These are phyloP conservation scores for Perca schrenkii DNA, from an alignment of 2,113 vertebrate genomes.

Conservation along the genomic window DNA sequence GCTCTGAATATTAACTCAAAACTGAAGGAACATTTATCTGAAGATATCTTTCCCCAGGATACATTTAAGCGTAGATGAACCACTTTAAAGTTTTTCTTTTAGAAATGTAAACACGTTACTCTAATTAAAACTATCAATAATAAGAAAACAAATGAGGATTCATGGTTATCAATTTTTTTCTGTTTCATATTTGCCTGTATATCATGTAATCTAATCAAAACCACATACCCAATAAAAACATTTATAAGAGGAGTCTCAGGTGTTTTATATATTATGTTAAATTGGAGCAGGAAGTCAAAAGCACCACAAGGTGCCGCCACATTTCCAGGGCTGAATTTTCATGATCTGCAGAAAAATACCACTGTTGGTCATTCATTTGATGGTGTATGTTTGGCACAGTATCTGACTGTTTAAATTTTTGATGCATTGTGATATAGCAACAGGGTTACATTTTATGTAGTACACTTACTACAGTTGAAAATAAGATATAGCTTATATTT, in stretches of 20 bases:
- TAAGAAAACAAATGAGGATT: neutral
- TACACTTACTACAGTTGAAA: neutral
- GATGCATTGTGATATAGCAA: neutral
- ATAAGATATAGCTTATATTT: neutral
- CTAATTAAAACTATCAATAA: neutral
- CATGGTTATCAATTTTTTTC: neutral
- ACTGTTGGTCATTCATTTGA: neutral
- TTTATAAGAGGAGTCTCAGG: neutral
- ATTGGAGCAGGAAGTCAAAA: constrained; percentile 11
- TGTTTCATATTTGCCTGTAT: neutral
- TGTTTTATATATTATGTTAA: neutral
- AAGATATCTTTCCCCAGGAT: neutral
- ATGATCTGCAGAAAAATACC: neutral
- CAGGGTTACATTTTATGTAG: neutral
- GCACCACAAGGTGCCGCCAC: constrained; percentile 60
- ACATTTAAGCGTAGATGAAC: constrained; percentile 1
- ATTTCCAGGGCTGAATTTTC: neutral
- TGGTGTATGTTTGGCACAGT: neutral
- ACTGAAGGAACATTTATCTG: neutral
- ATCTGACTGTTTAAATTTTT: neutral
- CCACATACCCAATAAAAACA: constrained; percentile 34
- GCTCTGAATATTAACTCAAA: constrained; percentile 19
- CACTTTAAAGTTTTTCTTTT: neutral
- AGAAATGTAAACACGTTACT: neutral
- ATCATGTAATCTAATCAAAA: constrained; percentile 18